A percentile compares a stretch with the other conserved stretches of the same genome.
These are phyloP conservation scores for Mormoops blainvillei DNA, from an alignment of 2,113 vertebrate species.

Conservation along the genomic window DNA sequence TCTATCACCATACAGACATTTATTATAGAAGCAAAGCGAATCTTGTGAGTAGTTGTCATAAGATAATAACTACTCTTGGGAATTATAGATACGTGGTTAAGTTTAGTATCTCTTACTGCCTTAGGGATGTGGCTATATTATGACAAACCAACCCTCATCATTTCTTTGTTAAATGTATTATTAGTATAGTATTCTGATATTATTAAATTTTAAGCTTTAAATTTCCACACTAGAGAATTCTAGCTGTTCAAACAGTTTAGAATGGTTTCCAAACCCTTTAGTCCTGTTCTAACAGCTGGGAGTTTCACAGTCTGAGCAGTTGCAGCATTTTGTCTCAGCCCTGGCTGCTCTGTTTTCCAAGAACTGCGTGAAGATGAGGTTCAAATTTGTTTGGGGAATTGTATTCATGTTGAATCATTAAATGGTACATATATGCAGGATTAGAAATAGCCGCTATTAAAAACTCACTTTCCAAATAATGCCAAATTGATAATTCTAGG, in stretches of 20 bases:
- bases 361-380: not conserved
- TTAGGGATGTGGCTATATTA: conserved; percentile 70
- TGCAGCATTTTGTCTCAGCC: not conserved
- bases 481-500: not conserved
- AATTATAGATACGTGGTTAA: conserved; percentile 73
- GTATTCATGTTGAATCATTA: not conserved
- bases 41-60: conserved; percentile 66
- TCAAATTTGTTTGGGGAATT: not conserved
- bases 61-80: conserved; percentile 76
- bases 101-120: conserved; percentile 63
- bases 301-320: not conserved
- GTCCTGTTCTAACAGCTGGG: not conserved
- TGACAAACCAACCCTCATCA: conserved; percentile 64
- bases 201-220: conserved; percentile 61
- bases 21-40: conserved; percentile 69
- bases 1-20: conserved; percentile 74
- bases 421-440: not conserved
- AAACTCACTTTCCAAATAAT: conserved; percentile 44
- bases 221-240: conserved; percentile 28
- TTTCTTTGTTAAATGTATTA: conserved; percentile 45
- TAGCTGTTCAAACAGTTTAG: not conserved
- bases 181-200: conserved; percentile 35
- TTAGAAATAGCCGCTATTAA: conserved; percentile 22
- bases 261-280: not conserved
- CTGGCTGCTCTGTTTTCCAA: not conserved